Percentiles rank a stretch among this genome's conserved stretches.
Evolutionary conservation across 2,797 vertebrate species (phyloP).

Genomic region (Cyclopterus lumpus): DNA sequence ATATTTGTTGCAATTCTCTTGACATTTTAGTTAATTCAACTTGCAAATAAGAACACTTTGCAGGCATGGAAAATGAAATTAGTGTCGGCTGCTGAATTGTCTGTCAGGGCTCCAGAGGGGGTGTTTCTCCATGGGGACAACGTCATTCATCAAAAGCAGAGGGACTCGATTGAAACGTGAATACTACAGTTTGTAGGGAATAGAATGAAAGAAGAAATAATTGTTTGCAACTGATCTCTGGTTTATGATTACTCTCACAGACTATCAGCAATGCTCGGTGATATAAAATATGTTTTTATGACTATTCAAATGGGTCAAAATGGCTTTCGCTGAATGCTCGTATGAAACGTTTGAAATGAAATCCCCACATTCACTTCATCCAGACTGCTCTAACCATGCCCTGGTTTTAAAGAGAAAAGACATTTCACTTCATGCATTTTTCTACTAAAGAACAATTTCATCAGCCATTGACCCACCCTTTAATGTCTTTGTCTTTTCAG

Average conservation of each 20-base stretch:
- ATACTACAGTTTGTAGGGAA: slow-evolving; percentile 11
- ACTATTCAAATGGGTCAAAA: background rate
- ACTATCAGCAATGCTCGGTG: background rate
- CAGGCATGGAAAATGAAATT: slow-evolving; percentile 30
- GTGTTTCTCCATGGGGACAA: slow-evolving; percentile 23
- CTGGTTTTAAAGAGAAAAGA: background rate
- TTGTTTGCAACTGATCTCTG: slow-evolving; percentile 14
- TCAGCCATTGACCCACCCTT: background rate
- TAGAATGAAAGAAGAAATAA: slow-evolving; percentile 26
- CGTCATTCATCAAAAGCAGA: slow-evolving; percentile 15
- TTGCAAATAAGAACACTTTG: slow-evolving; percentile 26
- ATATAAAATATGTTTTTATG: slow-evolving; percentile 15
- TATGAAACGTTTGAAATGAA: slow-evolving; percentile 10
- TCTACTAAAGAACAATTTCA: slow-evolving; percentile 19
- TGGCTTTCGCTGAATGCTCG: background rate
- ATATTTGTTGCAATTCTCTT: background rate
- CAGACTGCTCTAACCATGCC: background rate
- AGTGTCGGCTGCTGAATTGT: slow-evolving; percentile 27
- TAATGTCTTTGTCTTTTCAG: background rate
- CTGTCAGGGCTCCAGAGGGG: background rate
- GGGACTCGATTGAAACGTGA: slow-evolving; percentile 29
- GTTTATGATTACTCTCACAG: slow-evolving; percentile 17
- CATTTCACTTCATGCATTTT: slow-evolving; percentile 15
- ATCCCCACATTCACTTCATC: slow-evolving; percentile 5
- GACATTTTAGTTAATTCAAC: slow-evolving; percentile 12